Percentiles rank a stretch among this genome's conserved stretches.
These are phyloP conservation scores for Luscinia megarhynchos DNA, from an alignment of 2,797 vertebrate genomes.

Conservation along the genomic window DNA sequence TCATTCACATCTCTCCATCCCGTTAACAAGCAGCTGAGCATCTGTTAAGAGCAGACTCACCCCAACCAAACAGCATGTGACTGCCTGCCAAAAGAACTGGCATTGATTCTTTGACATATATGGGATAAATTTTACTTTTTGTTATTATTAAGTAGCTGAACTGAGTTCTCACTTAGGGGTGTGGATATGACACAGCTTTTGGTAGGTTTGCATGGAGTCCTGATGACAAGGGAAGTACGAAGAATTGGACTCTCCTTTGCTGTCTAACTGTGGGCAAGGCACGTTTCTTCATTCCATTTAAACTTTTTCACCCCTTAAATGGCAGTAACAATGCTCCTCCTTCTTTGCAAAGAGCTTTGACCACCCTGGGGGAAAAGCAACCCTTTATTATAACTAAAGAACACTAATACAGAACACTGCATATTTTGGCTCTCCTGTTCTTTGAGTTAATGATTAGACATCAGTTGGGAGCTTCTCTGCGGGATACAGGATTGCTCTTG, in stretches of 20 bases:
- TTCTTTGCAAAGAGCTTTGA: not conserved
- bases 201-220: not conserved
- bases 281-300: not conserved
- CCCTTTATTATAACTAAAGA: not conserved
- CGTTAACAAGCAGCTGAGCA: not conserved
- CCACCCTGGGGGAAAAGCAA: not conserved
- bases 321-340: not conserved
- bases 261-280: not conserved
- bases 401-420: not conserved
- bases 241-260: not conserved
- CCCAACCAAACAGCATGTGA: not conserved
- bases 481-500: not conserved
- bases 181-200: not conserved
- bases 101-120: not conserved
- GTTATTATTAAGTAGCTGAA: not conserved
- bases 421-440: not conserved
- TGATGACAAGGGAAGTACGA: not conserved
- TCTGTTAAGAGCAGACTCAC: not conserved
- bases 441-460: not conserved
- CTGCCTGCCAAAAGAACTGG: not conserved
- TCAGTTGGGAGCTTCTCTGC: not conserved
- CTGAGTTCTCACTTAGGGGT: not conserved
- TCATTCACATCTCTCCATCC: not conserved
- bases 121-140: slow-evolving; percentile 9
- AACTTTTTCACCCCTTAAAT: not conserved